Conservation (phyloP, 2,113 vertebrate species). For the Neodon shergylaensis region DNA sequence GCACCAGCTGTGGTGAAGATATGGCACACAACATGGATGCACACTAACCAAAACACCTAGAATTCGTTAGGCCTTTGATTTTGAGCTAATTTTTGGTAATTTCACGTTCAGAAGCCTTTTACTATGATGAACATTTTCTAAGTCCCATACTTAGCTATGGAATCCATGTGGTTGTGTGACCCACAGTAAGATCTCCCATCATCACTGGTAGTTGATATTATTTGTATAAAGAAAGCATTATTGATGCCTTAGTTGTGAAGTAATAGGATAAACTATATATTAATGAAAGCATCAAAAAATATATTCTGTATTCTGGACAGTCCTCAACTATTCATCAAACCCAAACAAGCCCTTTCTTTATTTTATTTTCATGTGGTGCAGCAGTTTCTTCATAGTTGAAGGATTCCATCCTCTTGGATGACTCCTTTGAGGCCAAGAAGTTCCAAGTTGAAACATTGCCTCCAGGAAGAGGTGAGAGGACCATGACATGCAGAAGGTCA, state of each 20-base stretch:
- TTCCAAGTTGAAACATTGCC: background rate
- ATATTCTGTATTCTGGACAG: background rate
- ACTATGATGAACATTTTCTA: background rate
- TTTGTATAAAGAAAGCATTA: background rate
- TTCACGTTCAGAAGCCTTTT: background rate
- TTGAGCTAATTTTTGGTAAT: background rate
- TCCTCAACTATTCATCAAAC: background rate
- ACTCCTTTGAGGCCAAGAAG: background rate
- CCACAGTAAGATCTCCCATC: background rate
- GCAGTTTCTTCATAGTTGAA: background rate
- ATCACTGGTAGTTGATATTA: background rate
- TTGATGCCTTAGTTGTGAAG: background rate
- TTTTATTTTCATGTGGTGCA: background rate
- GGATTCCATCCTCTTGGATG: background rate
- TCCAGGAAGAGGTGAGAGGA: background rate
- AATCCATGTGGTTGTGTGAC: no score
- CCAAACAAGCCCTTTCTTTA: background rate
- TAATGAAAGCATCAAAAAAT: background rate
- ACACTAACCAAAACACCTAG: background rate
- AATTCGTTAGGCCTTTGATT: background rate
- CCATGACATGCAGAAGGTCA: background rate
- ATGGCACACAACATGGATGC: no score
- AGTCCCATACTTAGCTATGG: no score
- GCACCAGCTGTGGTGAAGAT: background rate
- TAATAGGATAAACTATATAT: background rate